Percentiles rank a stretch among this genome's conserved stretches.
Conservation (phyloP, 2,888 invertebrate genomes). For the Hedya salicella region DNA sequence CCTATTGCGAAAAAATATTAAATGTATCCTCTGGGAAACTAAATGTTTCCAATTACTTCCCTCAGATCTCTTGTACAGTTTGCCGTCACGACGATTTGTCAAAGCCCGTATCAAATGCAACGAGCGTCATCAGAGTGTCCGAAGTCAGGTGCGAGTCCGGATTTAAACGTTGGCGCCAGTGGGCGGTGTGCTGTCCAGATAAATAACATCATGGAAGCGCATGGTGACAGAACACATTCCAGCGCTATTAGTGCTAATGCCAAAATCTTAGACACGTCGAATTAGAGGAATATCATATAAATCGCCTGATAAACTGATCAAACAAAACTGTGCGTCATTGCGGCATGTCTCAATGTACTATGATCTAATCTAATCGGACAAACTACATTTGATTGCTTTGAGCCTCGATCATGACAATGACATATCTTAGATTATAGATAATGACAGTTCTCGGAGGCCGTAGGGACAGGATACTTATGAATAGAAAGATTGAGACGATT, state of each 20-base stretch:
- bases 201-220: conserved; percentile 55
- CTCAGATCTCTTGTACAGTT: neutral
- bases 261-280: conserved; percentile 29
- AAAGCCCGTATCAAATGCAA: conserved; percentile 40
- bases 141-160: conserved; percentile 59
- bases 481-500: neutral
- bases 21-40: no score
- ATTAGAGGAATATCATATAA: conserved; percentile 21
- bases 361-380: conserved; percentile 34
- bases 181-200: conserved; percentile 54
- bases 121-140: conserved; percentile 22
- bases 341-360: conserved; percentile 9
- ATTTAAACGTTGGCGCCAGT: conserved; percentile 61
- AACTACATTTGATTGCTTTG: conserved; percentile 2
- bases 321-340: conserved; percentile 18
- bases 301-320: conserved; percentile 7
- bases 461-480: neutral
- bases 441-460: neutral
- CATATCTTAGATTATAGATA: conserved; percentile 1
- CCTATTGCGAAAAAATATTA: no score
- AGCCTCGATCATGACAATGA: neutral
- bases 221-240: conserved; percentile 50
- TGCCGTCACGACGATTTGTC: conserved; percentile 30
- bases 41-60: no score
- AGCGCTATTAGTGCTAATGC: conserved; percentile 41